Base-by-base conservation (phyloP, 2,113 vertebrate species). In the Rousettus leschenaultii region DNA sequence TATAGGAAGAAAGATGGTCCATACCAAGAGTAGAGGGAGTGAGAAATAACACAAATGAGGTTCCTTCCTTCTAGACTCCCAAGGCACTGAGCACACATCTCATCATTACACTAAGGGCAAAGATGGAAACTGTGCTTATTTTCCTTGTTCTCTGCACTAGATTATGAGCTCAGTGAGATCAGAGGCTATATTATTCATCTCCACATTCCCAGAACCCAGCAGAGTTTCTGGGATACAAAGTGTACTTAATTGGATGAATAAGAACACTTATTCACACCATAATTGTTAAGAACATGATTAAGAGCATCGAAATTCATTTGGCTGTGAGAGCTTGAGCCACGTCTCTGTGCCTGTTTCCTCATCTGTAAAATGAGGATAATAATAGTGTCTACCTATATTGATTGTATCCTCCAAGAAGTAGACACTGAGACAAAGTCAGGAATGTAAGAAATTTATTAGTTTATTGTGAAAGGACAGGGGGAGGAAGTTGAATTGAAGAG, bases 41-140 rank as follows among this genome's bases (percentile, higher is more conserved):
- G 16, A 84, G 87, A 91, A 95, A 91, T 93, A 38, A 84, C 30
- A 95, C 16, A 93, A 86, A 86, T 78, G 86, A 66, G 35, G n/a
- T 68, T 26, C 45, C 28, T 78, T 9, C 6, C 26, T 13, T 73
- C 24, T 83, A 40, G 40, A 51, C 63, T 83, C 68, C 79, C 21
- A 88, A 18, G 33, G 33, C 14, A 48, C 65, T 16, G 51, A 16
- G 6, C 35, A 70, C 53, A 61, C 11, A 85, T 70, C 61, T 85
- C 63, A 57, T 78, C n/a, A 78, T 22, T 77, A 53, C 21, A 61
- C n/a, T 85, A 40, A 70, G 40, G 59, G 45, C 63, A 65, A 75
- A 79, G 40, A 73, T 6, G 26, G 55, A 73, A 83, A 53, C 26
- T 45, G 21, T 33, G 51, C 22, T 83, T 88, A 89, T 80, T 86